Base-by-base conservation (phyloP, 2,797 vertebrate genomes). In the Crotalus adamanteus region DNA sequence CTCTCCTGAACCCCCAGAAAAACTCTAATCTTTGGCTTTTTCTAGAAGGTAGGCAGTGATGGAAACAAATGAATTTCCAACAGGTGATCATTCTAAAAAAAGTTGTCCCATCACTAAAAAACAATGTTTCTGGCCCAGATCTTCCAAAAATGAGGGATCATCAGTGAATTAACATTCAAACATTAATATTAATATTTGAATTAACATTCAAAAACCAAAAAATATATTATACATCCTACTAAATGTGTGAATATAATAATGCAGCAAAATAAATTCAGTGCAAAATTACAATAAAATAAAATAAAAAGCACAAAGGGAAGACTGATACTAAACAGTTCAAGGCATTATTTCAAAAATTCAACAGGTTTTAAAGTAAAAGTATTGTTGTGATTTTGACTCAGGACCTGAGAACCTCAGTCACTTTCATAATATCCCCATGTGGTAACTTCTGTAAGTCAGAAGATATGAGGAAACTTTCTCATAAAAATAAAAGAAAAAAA, bases 401-500 rank as follows among this genome's bases (percentile, higher is more conserved):
- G n/a, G 3, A 93, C 92, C 94, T 94, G 25, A 57, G 93, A 86
- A 95, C 96, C 94, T 94, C 95, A 95, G 94, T 94, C 96, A 93
- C 93, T 97, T 97, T 96, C 96, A 96, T 94, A 97, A 97, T 94
- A 93, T 96, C 95, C 95, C 94, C 92, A 91, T 96, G 96, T 96
- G 94, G 96, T 95, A 97, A 97, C 94, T 96, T 97, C 96, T 95
- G 94, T 89, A 95, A 94, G 93, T 95, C 95, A 95, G 96, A 97
- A 96, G 94, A 96, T 96, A 93, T 96, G 96, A 95, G 94, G 94
- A 97, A 97, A 96, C 94, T 94, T 95, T 95, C 94, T 95, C 95
- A 96, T 83, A 83, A 93, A 92, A 94, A 0, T 91, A 95, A 90
- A 86, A 4, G 22, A 42, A 91, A 85, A 37, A 73, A 92, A 89